A percentile compares a stretch with the other conserved stretches of the same genome.
Conservation (phyloP, 2,113 vertebrate genomes). For the Albula glossodonta region DNA sequence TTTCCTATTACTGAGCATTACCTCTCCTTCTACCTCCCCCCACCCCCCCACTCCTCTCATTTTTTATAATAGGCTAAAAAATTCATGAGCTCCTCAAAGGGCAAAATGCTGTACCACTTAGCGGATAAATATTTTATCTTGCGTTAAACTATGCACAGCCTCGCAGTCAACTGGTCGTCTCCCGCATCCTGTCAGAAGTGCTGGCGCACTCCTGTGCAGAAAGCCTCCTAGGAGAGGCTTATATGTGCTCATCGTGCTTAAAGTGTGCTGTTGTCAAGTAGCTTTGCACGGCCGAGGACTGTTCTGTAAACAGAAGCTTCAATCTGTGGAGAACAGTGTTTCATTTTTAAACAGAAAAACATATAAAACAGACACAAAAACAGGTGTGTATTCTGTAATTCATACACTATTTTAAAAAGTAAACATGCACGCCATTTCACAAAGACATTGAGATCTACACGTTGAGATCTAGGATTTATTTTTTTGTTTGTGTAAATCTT, state of each 20-base stretch:
- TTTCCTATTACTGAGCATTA: conserved; percentile 24
- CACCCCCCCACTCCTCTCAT: neutral
- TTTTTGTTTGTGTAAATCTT: neutral
- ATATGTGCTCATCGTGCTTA: neutral
- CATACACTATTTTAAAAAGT: neutral
- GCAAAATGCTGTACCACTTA: conserved; percentile 40
- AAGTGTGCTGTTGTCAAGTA: conserved; percentile 2
- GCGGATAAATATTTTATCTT: conserved; percentile 38
- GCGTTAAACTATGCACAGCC: conserved; percentile 29
- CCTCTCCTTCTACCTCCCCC: neutral
- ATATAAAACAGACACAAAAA: neutral
- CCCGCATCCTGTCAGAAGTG: neutral
- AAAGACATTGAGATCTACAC: neutral
- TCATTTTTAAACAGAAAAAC: neutral
- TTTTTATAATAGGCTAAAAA: conserved; percentile 35
- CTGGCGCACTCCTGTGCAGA: neutral
- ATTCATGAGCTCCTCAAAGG: conserved; percentile 39
- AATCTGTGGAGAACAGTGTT: no score
- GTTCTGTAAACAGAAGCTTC: neutral
- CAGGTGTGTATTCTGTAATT: neutral
- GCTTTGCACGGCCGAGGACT: neutral
- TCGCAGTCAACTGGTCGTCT: conserved; percentile 2
- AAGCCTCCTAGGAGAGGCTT: neutral
- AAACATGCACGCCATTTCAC: neutral
- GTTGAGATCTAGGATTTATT: neutral